Conservation (phyloP, 1,140 invertebrate species). For the Pteromalus puparum region DNA sequence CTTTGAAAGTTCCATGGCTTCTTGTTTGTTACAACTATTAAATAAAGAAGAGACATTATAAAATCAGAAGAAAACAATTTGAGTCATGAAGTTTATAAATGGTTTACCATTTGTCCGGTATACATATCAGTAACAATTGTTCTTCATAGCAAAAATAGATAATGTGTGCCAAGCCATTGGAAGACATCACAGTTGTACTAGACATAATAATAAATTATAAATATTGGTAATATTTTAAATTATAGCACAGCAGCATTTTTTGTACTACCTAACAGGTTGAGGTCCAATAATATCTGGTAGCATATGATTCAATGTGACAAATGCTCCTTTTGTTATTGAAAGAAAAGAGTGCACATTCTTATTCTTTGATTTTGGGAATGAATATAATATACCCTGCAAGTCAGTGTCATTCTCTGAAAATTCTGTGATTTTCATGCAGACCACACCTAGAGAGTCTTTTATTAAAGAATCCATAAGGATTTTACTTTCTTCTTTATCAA, state of each 20-base stretch:
- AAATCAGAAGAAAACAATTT: conserved; percentile 60
- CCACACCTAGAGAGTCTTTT: conserved; percentile 77
- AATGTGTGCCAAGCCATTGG: conserved; percentile 76
- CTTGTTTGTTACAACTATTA: conserved; percentile 72
- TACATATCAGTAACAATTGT: conserved; percentile 77
- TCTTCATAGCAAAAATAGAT: conserved; percentile 75
- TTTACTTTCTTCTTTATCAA: conserved; percentile 75
- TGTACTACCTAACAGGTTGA: conserved; percentile 73
- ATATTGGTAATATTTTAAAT: background rate
- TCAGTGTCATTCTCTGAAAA: conserved; percentile 79
- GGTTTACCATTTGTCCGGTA: conserved; percentile 72
- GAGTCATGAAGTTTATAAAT: background rate
- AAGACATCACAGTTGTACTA: conserved; percentile 76
- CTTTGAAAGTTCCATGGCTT: conserved; percentile 71
- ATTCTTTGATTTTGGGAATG: conserved; percentile 79
- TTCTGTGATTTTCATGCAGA: conserved; percentile 80
- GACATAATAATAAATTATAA: conserved; percentile 54
- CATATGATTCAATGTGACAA: conserved; percentile 82
- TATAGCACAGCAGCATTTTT: background rate
- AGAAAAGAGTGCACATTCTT: conserved; percentile 75
- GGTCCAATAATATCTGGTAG: conserved; percentile 78
- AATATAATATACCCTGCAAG: conserved; percentile 81
- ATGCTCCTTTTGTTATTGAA: conserved; percentile 79
- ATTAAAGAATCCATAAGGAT: conserved; percentile 75
- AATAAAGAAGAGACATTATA: conserved; percentile 74